These are phyloP conservation scores for Eutrigla gurnardus DNA, from an alignment of 2,797 vertebrate species.

Conservation along the genomic window DNA sequence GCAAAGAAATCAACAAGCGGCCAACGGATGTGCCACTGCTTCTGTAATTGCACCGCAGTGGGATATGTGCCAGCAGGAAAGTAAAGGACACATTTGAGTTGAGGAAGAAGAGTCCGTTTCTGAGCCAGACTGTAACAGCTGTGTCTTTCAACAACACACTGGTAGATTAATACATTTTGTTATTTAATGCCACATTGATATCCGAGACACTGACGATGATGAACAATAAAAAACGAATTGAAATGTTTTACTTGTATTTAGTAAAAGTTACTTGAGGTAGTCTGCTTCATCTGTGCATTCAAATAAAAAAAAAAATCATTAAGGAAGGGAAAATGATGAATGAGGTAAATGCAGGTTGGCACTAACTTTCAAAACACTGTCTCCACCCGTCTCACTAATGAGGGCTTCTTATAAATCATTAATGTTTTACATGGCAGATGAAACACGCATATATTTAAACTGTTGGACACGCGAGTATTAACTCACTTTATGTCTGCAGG, in stretches of 20 bases:
- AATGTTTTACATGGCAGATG: constrained; percentile 37
- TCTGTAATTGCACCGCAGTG: neutral
- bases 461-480: constrained; percentile 26
- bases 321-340: neutral
- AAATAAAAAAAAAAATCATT: neutral
- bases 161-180: neutral
- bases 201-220: neutral
- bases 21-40: neutral
- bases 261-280: neutral
- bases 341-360: neutral
- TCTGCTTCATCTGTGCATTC: neutral
- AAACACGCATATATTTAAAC: constrained; percentile 42
- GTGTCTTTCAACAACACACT: neutral
- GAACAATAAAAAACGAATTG: neutral
- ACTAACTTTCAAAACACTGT: constrained; percentile 21
- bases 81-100: neutral
- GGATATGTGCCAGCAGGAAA: neutral
- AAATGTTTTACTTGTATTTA: constrained; percentile 1
- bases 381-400: constrained; percentile 31
- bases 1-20: constrained; percentile 15
- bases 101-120: neutral
- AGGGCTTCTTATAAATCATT: constrained; percentile 57
- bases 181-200: neutral
- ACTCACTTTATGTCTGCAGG: constrained; percentile 26
- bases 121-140: neutral